A percentile compares a stretch with the other conserved stretches of the same genome.
Evolutionary conservation across 2,797 vertebrate species (phyloP).

Genomic region (Trichosurus vulpecula): DNA sequence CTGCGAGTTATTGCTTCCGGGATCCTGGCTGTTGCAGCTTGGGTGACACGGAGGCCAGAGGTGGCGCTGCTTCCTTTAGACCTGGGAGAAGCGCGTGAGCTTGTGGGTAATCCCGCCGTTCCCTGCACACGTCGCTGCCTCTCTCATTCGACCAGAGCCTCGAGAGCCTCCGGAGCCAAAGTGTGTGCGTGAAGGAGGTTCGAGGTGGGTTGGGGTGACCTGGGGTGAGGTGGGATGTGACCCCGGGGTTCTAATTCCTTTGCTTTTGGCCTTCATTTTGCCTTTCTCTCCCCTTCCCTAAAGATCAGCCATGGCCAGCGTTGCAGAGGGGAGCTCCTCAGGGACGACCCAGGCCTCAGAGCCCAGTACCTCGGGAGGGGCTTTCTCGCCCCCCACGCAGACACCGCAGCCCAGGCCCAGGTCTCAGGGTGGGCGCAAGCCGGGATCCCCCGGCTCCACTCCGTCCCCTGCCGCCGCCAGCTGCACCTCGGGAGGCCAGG

Average conservation of each 20-base stretch:
- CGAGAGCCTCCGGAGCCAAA: background rate
- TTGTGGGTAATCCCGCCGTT: background rate
- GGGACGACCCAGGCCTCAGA: background rate
- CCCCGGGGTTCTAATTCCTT: too few relatives aligned
- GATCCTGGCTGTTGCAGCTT: slow-evolving; percentile 81
- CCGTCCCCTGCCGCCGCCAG: too few relatives aligned
- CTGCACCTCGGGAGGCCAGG: too few relatives aligned
- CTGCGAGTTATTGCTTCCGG: slow-evolving; percentile 83
- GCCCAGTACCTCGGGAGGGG: background rate
- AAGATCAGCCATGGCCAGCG: slow-evolving; percentile 88
- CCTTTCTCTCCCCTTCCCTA: slow-evolving; percentile 86
- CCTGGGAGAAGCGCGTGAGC: slow-evolving; percentile 45
- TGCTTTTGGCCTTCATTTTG: background rate
- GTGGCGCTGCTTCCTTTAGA: slow-evolving; percentile 84
- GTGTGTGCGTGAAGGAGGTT: background rate
- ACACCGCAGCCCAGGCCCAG: rapidly evolving
- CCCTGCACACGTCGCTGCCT: background rate
- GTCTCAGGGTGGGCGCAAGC: background rate
- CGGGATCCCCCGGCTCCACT: background rate
- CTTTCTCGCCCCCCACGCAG: background rate
- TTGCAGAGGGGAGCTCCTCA: slow-evolving; percentile 83
- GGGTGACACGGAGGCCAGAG: slow-evolving; percentile 80
- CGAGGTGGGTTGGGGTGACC: rapidly evolving
- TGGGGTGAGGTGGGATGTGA: background rate
- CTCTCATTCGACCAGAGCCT: background rate